These are phyloP conservation scores for Paralichthys olivaceus DNA, from an alignment of 2,113 vertebrate genomes.

Conservation along the genomic window DNA sequence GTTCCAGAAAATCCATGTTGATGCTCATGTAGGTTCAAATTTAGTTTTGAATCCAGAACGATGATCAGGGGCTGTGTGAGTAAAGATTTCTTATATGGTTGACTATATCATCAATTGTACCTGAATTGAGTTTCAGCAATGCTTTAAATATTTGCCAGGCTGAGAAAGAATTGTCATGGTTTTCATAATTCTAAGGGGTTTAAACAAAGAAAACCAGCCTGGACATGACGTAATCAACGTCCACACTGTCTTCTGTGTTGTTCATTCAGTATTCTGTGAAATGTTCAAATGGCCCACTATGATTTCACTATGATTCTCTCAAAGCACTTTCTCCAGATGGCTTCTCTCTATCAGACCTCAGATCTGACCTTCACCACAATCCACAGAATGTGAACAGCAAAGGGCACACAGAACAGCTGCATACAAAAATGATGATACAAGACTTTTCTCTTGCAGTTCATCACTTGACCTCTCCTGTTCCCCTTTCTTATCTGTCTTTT, in stretches of 20 bases:
- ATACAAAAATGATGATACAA: neutral
- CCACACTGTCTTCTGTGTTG: neutral
- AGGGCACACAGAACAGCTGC: neutral
- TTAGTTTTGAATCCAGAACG: too few relatives aligned
- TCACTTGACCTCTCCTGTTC: conserved; percentile 19
- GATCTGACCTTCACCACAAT: conserved; percentile 22
- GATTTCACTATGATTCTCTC: neutral
- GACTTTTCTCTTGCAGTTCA: conserved; percentile 17
- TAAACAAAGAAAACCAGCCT: neutral
- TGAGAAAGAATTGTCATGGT: too few relatives aligned
- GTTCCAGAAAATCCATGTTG: too few relatives aligned
- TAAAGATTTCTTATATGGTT: too few relatives aligned
- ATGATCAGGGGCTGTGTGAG: too few relatives aligned
- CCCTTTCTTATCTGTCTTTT: conserved; percentile 4
- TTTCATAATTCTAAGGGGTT: neutral
- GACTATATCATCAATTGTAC: too few relatives aligned
- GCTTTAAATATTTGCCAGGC: too few relatives aligned
- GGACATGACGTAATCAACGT: neutral
- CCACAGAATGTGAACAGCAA: conserved; percentile 4
- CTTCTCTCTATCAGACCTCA: conserved; percentile 1
- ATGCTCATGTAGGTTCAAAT: too few relatives aligned
- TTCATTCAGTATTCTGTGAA: neutral
- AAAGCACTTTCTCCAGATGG: neutral
- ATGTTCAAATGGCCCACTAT: too few relatives aligned
- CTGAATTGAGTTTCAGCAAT: too few relatives aligned